Percentiles rank a stretch among this genome's conserved stretches.
Conservation (phyloP, 2,888 invertebrate genomes). For the Ochropleura leucogaster region DNA sequence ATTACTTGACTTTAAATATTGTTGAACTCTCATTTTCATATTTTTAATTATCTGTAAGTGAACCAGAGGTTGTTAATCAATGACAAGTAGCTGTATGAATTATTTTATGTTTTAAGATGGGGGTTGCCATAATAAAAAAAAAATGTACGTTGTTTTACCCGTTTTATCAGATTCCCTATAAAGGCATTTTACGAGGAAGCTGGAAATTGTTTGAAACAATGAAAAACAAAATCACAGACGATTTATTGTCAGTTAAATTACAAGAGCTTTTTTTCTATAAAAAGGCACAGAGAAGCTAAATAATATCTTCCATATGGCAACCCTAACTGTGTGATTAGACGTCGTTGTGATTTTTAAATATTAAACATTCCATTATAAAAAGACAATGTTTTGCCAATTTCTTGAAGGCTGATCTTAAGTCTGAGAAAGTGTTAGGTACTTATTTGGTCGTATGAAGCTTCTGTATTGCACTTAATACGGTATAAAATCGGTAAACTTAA, state of each 20-base stretch:
- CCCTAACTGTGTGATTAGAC: slow-evolving; percentile 71
- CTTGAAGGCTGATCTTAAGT: slow-evolving; percentile 83
- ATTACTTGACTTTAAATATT: slow-evolving; percentile 81
- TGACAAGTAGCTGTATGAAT: slow-evolving; percentile 70
- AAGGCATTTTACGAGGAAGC: neutral
- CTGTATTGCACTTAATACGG: slow-evolving; percentile 44
- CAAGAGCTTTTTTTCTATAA: neutral
- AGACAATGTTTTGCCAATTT: slow-evolving; percentile 83
- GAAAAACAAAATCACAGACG: neutral
- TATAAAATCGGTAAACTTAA: neutral
- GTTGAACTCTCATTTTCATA: slow-evolving; percentile 82
- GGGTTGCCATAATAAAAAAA: slow-evolving; percentile 53
- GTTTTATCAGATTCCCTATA: neutral
- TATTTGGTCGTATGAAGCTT: slow-evolving; percentile 71
- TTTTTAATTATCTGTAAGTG: slow-evolving; percentile 68
- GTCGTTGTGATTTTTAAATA: slow-evolving; percentile 83
- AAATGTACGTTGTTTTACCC: neutral
- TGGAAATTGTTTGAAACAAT: neutral
- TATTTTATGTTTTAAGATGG: slow-evolving; percentile 54
- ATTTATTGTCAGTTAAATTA: neutral
- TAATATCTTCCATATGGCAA: slow-evolving; percentile 38
- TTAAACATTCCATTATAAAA: slow-evolving; percentile 85
- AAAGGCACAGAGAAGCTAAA: neutral
- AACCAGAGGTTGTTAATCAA: slow-evolving; percentile 72
- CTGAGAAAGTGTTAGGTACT: slow-evolving; percentile 76